Conservation (phyloP, 2,888 invertebrate species). For the Drosophila hamatofila region DNA sequence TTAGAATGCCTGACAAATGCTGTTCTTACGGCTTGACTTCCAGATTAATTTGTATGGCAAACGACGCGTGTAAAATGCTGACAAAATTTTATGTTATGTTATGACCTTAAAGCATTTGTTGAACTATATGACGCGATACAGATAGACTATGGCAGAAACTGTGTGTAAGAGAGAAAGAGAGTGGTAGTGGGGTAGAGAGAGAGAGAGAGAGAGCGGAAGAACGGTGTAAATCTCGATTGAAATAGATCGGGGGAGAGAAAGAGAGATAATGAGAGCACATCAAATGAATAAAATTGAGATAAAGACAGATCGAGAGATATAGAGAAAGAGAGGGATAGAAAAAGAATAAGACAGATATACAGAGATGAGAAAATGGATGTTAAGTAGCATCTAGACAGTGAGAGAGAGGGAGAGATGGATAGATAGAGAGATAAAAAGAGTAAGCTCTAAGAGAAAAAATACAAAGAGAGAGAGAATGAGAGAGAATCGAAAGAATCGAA, state of each 20-base stretch:
- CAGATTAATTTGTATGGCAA: conserved; percentile 30
- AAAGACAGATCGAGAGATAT: too few relatives aligned
- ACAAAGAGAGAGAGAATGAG: neutral
- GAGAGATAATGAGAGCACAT: too few relatives aligned
- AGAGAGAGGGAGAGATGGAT: too few relatives aligned
- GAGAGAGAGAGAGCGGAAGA: neutral
- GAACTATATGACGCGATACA: neutral
- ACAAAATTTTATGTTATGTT: conserved; percentile 12
- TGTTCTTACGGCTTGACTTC: conserved; percentile 21
- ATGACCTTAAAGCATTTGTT: conserved; percentile 10
- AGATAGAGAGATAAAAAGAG: neutral
- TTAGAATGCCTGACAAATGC: conserved; percentile 47
- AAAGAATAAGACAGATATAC: too few relatives aligned
- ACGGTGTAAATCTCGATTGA: too few relatives aligned
- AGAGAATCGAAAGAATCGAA: neutral
- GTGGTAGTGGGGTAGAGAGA: neutral
- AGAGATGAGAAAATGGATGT: too few relatives aligned
- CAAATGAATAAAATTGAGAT: too few relatives aligned
- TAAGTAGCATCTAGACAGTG: too few relatives aligned
- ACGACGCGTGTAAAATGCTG: conserved; percentile 6
- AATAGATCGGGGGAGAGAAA: too few relatives aligned
- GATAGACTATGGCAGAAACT: neutral
- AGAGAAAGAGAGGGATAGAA: too few relatives aligned
- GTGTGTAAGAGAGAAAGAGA: neutral
- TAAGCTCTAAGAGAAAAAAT: too few relatives aligned